Percentiles rank a stretch among this genome's conserved stretches.
Evolutionary conservation across 1,140 invertebrate species (phyloP).

Genomic region (Callitettix versicolor): DNA sequence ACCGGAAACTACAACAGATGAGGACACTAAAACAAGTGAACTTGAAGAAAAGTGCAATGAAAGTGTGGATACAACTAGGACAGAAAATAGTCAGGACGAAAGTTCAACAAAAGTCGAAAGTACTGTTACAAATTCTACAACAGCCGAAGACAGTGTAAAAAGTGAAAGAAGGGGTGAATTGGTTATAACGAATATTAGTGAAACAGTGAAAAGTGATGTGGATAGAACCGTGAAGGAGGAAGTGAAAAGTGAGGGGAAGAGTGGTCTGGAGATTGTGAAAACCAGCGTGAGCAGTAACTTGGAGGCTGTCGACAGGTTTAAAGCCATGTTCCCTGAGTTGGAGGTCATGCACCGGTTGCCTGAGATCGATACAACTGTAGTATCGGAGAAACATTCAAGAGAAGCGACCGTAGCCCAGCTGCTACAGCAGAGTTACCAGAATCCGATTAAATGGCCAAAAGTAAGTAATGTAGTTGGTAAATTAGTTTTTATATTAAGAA

Average conservation of each 20-base stretch:
- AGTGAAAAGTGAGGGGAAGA: not conserved
- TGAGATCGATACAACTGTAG: constrained; percentile 47
- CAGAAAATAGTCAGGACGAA: constrained; percentile 22
- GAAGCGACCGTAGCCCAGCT: constrained; percentile 41
- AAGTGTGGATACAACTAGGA: constrained; percentile 14
- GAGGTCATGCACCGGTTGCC: constrained; percentile 56
- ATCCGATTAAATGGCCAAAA: constrained; percentile 47
- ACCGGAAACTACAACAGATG: constrained; percentile 22
- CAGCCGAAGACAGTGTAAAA: constrained; percentile 27
- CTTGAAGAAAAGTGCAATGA: constrained; percentile 19
- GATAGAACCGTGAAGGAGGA: constrained; percentile 2
- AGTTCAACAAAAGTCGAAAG: constrained; percentile 23
- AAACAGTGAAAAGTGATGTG: constrained; percentile 2
- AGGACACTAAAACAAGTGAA: constrained; percentile 11
- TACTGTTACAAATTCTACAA: constrained; percentile 25
- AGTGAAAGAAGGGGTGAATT: constrained; percentile 25
- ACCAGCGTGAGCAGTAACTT: not conserved
- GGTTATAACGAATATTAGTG: constrained; percentile 11
- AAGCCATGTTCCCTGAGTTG: constrained; percentile 60
- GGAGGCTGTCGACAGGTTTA: constrained; percentile 35
- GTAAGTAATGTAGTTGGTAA: too few species aligned
- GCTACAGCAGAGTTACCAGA: constrained; percentile 41
- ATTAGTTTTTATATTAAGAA: too few species aligned
- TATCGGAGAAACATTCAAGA: constrained; percentile 26
- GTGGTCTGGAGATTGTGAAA: constrained; percentile 1